Percentiles rank a stretch among this genome's conserved stretches.
Evolutionary conservation across 2,797 vertebrate species (phyloP).

Genomic region (Meda fulgida): DNA sequence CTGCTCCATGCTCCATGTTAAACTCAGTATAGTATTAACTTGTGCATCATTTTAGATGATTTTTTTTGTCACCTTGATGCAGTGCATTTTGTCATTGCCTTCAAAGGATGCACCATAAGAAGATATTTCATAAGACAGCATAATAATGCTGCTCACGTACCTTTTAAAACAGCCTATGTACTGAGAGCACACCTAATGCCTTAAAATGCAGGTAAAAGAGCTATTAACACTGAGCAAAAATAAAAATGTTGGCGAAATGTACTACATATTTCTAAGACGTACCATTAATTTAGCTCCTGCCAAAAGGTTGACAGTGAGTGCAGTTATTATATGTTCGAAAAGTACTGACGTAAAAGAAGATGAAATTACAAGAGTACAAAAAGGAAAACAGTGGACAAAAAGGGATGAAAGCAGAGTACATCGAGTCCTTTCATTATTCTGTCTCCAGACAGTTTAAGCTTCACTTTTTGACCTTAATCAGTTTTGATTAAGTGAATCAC

Average conservation of each 20-base stretch:
- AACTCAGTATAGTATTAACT: not conserved
- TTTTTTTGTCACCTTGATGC: not conserved
- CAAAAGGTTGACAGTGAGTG: not conserved
- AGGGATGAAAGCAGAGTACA: constrained; percentile 32
- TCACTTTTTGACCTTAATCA: constrained; percentile 49
- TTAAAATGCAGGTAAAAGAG: constrained; percentile 4
- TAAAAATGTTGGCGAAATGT: not conserved
- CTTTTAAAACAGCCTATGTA: not conserved
- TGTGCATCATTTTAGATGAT: not conserved
- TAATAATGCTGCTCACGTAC: not conserved
- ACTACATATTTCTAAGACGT: not conserved
- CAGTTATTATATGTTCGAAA: constrained; percentile 7
- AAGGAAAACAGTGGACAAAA: constrained; percentile 20
- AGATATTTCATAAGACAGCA: not conserved
- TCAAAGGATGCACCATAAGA: not conserved
- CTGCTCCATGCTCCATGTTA: not conserved
- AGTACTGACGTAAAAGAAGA: constrained; percentile 11
- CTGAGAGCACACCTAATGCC: not conserved
- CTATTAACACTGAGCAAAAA: not conserved
- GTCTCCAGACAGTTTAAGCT: constrained; percentile 37
- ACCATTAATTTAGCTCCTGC: not conserved
- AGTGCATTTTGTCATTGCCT: not conserved
- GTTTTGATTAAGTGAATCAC: constrained; percentile 59
- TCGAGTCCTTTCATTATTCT: constrained; percentile 37
- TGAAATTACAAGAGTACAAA: constrained; percentile 21